A percentile compares a stretch with the other conserved stretches of the same genome.
Conservation (phyloP, 2,113 vertebrate species). For the Sceloporus tristichus region DNA sequence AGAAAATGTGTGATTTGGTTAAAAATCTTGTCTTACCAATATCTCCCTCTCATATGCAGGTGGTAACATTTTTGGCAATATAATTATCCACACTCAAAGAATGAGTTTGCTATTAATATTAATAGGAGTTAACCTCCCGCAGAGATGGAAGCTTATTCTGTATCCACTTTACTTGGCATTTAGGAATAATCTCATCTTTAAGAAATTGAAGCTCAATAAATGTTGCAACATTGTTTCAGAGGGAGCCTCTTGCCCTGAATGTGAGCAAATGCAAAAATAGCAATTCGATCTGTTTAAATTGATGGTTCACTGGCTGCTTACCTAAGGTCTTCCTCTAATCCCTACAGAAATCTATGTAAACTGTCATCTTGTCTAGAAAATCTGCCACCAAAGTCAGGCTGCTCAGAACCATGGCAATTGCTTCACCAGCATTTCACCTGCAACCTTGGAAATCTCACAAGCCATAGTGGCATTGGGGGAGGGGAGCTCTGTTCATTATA, state of each 20-base stretch:
- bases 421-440: conserved; percentile 17
- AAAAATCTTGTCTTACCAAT: background rate
- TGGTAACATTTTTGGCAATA: background rate
- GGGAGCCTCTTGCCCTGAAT: background rate
- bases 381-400: conserved; percentile 19
- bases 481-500: background rate
- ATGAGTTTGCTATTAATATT: background rate
- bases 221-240: conserved; percentile 4
- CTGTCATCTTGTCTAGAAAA: conserved; percentile 18
- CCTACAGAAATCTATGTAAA: conserved; percentile 17
- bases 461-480: rapidly evolving
- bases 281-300: background rate
- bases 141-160: background rate
- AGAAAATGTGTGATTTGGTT: background rate
- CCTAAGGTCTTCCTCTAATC: conserved; percentile 32
- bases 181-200: background rate
- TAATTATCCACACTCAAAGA: background rate
- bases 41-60: background rate
- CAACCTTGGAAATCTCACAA: conserved; percentile 33
- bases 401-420: background rate
- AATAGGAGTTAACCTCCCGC: background rate
- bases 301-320: background rate
- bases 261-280: conserved; percentile 26
- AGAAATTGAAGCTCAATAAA: background rate
- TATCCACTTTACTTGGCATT: background rate